Base-by-base conservation (phyloP, 1,140 invertebrate genomes). In the Drosophila arizonae region DNA sequence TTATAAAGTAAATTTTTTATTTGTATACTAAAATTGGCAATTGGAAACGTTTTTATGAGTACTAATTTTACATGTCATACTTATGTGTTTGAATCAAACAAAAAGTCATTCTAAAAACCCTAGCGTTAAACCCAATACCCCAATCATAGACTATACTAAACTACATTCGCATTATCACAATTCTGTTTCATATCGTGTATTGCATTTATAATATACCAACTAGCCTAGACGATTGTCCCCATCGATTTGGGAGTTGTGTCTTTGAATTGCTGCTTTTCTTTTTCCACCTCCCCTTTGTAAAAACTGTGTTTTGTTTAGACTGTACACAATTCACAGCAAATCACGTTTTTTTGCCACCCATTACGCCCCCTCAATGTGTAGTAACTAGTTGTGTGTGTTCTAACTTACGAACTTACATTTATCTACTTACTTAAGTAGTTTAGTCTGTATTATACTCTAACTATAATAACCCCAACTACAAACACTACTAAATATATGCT, bases 11-110 rank as follows among this genome's bases (percentile, higher is more conserved):
- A 24, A 13, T 24, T 48, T 52, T 62, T 76, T 39, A 55, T 70
- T 77, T 70, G 56, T 75, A 65, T 58, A 65, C 56, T 10, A 54
- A 72, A 57, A 71, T 69, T 75, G 66, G 62, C 75, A 71, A 77
- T 77, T 75, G 66, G 56, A 51, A 75, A 73, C 55, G 17, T 51
- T 77, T 77, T 69, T 56, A 61, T 74, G 61, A 61, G 61, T 70
- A 65, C 73, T 56, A 64, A 51, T 48, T 56, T 74, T 55, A 70
- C 62, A 74, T 41, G 70, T 57, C 75, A 61, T 64, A 61, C 46
- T 75, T 71, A 63, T 70, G 50, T 65, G 11, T 55, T 55, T 17
- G 21, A 55, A 64, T 66, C 48, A 26, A 54, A 6, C 56, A 41
- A 24, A 60, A 61, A 24, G 17, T 56, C n/a, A 54, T 72, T 56